phyloP scores from a whole-genome alignment of 2,888 invertebrate genomes.

The Eupithecia inturbata region DNA sequence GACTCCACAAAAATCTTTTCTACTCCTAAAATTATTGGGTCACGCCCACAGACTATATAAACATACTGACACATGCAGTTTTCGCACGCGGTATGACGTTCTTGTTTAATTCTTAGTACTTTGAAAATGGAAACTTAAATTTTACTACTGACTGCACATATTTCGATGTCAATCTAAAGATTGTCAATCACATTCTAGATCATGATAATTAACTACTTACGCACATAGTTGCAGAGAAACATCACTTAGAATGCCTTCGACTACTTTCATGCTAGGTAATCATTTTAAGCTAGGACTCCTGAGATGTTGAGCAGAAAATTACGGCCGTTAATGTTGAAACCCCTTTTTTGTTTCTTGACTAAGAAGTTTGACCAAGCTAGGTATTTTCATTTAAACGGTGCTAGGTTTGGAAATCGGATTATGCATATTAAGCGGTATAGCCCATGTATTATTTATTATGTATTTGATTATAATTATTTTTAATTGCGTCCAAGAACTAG shows the following conservation, averaged over 20 bases:
- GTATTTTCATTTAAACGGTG: no score
- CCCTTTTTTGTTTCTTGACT: background rate
- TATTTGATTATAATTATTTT: no score
- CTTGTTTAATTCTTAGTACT: no score
- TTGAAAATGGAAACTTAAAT: background rate
- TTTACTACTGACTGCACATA: background rate
- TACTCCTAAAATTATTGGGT: no score
- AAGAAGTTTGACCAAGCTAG: background rate
- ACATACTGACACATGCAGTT: no score
- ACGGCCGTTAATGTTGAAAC: background rate
- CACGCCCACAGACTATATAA: no score
- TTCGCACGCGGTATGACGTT: no score
- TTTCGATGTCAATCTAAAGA: slow-evolving; percentile 17
- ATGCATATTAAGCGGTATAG: no score
- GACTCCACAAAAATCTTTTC: no score
- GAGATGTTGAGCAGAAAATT: background rate
- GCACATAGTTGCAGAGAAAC: slow-evolving; percentile 38
- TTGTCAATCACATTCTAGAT: slow-evolving; percentile 35
- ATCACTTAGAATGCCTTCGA: slow-evolving; percentile 27
- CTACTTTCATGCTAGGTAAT: slow-evolving; percentile 27
- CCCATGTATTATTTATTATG: no score
- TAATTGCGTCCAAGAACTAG: no score
- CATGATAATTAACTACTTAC: slow-evolving; percentile 30
- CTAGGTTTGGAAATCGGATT: no score
- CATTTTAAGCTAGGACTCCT: slow-evolving; percentile 18